These are phyloP conservation scores for Koerneria pararmatus DNA, from an alignment of 2,888 invertebrate genomes.

Conservation along the genomic window DNA sequence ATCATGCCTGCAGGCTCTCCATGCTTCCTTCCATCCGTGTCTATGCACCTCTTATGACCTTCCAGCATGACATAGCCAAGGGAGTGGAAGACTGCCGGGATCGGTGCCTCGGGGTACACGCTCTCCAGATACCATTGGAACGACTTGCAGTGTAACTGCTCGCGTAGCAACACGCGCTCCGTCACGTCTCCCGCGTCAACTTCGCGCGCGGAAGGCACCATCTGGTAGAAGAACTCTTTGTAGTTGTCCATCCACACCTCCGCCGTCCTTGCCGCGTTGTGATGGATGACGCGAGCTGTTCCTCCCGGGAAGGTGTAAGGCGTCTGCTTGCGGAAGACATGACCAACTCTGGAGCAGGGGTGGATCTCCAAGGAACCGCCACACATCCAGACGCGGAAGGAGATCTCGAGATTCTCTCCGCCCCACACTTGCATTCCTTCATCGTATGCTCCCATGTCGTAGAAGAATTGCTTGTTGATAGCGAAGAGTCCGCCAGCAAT, in stretches of 20 bases:
- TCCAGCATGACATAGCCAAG: constrained; percentile 76
- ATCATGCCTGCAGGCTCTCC: constrained; percentile 75
- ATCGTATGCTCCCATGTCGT: constrained; percentile 94
- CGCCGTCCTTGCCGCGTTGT: constrained; percentile 93
- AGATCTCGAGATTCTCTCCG: constrained; percentile 90
- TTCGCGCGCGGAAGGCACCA: constrained; percentile 61
- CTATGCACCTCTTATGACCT: constrained; percentile 22
- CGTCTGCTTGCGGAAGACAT: constrained; percentile 94
- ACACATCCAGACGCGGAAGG: constrained; percentile 78
- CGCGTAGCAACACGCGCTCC: constrained; percentile 72
- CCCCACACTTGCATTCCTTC: constrained; percentile 99
- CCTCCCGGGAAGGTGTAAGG: constrained; percentile 98
- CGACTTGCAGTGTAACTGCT: constrained; percentile 73
- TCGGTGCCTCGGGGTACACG: constrained; percentile 81
- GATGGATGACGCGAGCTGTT: constrained; percentile 60
- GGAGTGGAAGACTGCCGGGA: constrained; percentile 92
- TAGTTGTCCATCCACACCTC: constrained; percentile 99
- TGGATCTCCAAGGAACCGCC: constrained; percentile 90
- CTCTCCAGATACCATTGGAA: constrained; percentile 84
- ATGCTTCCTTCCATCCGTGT: constrained; percentile 64
- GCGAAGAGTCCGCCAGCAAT: constrained; percentile 93
- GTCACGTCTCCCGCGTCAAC: constrained; percentile 76
- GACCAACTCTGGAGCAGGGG: constrained; percentile 91
- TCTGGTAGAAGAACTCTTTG: constrained; percentile 70
- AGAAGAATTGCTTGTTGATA: constrained; percentile 92